phyloP scores from a whole-genome alignment of 2,888 invertebrate genomes.

The Watsonalla cultraria region DNA sequence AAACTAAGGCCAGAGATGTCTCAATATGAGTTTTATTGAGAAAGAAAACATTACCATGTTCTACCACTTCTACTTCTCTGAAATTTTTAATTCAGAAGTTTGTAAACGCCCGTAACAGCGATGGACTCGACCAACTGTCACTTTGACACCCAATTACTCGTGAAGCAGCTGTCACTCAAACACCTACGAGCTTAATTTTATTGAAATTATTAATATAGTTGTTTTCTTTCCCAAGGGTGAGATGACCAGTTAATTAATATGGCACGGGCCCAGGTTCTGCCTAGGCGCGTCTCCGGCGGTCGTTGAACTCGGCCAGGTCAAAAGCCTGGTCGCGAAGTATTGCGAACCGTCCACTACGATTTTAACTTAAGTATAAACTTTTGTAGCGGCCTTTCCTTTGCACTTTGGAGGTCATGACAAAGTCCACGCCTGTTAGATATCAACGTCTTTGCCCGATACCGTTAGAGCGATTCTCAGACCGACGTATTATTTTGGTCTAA shows the following conservation, averaged over 20 bases:
- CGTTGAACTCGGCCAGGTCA: constrained; percentile 60
- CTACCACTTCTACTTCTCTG: too few species aligned
- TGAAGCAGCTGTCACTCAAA: too few species aligned
- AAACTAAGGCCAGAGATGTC: too few species aligned
- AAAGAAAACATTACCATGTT: too few species aligned
- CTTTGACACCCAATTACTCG: too few species aligned
- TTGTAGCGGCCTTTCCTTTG: constrained; percentile 19
- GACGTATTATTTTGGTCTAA: neutral
- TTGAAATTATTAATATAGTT: too few species aligned
- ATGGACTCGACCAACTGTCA: too few species aligned
- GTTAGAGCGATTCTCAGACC: neutral
- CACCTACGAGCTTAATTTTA: too few species aligned
- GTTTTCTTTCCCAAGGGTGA: neutral
- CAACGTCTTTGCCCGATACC: neutral
- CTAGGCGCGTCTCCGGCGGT: constrained; percentile 37
- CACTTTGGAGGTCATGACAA: constrained; percentile 1
- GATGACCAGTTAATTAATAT: constrained; percentile 37
- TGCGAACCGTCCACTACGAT: constrained; percentile 32
- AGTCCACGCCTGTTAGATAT: constrained; percentile 1
- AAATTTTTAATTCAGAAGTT: too few species aligned
- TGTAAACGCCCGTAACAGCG: too few species aligned
- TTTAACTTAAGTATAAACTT: constrained; percentile 28
- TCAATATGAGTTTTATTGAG: too few species aligned
- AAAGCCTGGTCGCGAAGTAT: constrained; percentile 37
- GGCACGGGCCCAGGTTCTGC: constrained; percentile 23